A percentile compares a stretch with the other conserved stretches of the same genome.
phyloP scores from a whole-genome alignment of 2,888 invertebrate genomes.

The Salticus scenicus region DNA sequence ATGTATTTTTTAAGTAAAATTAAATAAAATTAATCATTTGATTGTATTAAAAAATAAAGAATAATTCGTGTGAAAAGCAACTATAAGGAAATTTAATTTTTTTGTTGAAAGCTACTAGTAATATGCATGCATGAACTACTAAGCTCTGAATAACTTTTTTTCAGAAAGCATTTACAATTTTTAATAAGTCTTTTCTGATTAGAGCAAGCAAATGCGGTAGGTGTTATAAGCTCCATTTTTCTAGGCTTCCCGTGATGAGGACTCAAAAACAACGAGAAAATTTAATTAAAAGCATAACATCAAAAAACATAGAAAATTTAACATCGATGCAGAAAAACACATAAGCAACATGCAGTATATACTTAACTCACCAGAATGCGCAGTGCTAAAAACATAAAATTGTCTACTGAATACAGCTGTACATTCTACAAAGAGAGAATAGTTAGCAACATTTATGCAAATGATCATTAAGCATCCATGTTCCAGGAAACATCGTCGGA shows the following conservation, averaged over 20 bases:
- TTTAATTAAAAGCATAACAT: conserved; percentile 51
- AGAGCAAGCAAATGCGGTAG: conserved; percentile 58
- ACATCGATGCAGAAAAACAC: conserved; percentile 52
- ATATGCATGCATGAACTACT: neutral
- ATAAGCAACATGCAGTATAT: conserved; percentile 51
- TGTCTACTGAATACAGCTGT: conserved; percentile 8
- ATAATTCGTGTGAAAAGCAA: neutral
- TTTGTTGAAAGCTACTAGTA: neutral
- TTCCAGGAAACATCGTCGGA: no score
- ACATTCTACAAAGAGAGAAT: conserved; percentile 47
- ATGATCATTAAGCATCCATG: no score
- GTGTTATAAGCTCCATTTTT: conserved; percentile 16
- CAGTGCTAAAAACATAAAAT: conserved; percentile 31
- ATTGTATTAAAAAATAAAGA: neutral
- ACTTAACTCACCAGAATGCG: conserved; percentile 47
- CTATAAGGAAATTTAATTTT: neutral
- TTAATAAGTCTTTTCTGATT: neutral
- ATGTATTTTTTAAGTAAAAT: neutral
- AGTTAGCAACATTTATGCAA: conserved; percentile 38
- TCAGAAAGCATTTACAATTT: no score
- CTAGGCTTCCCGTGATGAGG: conserved; percentile 40
- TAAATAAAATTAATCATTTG: neutral
- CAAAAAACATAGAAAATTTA: conserved; percentile 34
- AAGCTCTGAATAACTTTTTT: neutral
- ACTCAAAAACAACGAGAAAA: conserved; percentile 27